These are phyloP conservation scores for Parotia lawesii DNA, from an alignment of 2,113 vertebrate genomes.

Conservation along the genomic window DNA sequence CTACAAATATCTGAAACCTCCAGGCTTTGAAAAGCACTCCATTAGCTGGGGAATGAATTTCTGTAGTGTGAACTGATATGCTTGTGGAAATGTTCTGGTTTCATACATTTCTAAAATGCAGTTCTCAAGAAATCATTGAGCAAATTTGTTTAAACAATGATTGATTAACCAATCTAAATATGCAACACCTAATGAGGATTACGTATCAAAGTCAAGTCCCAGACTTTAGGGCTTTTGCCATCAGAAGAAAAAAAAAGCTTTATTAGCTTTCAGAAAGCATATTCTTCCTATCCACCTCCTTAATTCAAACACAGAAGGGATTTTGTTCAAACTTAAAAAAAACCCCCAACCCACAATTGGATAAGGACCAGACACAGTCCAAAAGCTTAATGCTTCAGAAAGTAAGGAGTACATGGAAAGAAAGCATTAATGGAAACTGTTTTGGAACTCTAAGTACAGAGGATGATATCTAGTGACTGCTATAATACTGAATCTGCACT, in stretches of 20 bases:
- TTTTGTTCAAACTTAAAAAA: not conserved
- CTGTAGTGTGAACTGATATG: not conserved
- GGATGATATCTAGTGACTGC: slow-evolving; percentile 49
- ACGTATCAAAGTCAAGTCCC: not conserved
- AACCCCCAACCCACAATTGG: not conserved
- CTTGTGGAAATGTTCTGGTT: not conserved
- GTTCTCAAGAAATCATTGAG: not conserved
- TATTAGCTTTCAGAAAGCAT: not conserved
- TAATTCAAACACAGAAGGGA: slow-evolving; percentile 16
- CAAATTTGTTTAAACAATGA: slow-evolving; percentile 17
- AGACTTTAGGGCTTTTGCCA: not conserved
- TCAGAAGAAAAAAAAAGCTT: not conserved
- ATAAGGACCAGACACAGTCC: not conserved
- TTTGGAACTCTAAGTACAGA: slow-evolving; percentile 18
- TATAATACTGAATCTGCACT: slow-evolving; percentile 49
- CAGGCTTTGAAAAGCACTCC: slow-evolving; percentile 9
- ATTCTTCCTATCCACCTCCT: not conserved
- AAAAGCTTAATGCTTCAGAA: slow-evolving; percentile 5
- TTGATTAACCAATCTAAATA: slow-evolving; percentile 13
- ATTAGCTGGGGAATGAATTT: not conserved
- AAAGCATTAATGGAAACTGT: slow-evolving; percentile 33
- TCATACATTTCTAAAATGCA: not conserved
- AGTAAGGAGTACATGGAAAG: slow-evolving; percentile 15
- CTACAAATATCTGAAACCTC: slow-evolving; percentile 17
- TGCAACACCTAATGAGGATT: slow-evolving; percentile 16